phyloP scores from a whole-genome alignment of 2,797 vertebrate species.

The Catharus ustulatus region DNA sequence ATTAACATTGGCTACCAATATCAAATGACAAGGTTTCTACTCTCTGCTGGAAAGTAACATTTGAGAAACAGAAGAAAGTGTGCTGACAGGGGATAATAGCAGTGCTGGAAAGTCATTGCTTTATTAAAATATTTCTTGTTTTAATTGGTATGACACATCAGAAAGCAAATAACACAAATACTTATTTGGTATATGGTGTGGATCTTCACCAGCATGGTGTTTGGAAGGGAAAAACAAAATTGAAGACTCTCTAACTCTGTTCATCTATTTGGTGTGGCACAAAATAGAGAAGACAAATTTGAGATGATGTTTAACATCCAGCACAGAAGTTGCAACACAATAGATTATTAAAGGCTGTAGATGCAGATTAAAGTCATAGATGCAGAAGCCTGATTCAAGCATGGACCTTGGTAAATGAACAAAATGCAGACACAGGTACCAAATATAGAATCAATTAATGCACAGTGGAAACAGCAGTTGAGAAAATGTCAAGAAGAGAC shows the following conservation, averaged over 20 bases:
- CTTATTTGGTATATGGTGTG: neutral
- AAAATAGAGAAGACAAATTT: neutral
- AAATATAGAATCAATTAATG: neutral
- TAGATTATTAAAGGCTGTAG: neutral
- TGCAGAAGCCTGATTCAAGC: neutral
- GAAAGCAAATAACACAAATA: neutral
- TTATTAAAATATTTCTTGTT: conserved; percentile 11
- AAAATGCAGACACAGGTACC: neutral
- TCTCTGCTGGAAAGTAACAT: conserved; percentile 2
- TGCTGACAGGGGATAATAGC: neutral
- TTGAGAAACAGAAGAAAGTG: neutral
- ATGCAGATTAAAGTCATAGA: neutral
- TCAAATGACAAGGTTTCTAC: conserved; percentile 5
- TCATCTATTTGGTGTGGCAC: neutral
- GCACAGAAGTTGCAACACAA: neutral
- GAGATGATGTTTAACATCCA: neutral
- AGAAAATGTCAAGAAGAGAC: neutral
- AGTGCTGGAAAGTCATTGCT: neutral
- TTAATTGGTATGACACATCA: conserved; percentile 8
- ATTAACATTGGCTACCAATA: neutral
- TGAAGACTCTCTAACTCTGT: neutral
- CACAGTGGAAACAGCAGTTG: neutral
- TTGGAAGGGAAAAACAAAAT: neutral
- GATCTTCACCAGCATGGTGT: neutral
- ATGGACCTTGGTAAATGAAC: neutral